Evolutionary conservation across 2,888 invertebrate genomes (phyloP), one percentile per base, ranked within the genome.

Genomic region (Oscheius myriophilus): DNA sequence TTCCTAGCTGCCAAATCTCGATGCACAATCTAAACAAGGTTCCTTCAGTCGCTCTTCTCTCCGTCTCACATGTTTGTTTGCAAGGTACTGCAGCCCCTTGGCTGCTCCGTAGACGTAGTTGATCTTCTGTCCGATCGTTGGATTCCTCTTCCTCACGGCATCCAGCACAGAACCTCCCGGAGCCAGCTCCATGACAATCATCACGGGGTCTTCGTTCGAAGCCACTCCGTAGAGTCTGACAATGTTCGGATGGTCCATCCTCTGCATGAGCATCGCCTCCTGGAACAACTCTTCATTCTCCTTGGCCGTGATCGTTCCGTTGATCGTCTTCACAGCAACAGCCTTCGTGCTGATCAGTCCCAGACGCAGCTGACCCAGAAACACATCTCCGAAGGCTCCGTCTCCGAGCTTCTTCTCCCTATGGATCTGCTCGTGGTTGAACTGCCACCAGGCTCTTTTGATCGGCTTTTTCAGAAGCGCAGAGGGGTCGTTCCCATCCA

Each of bases 331-430:
- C 21, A 73, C 63, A 16, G 73, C 73, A 14, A 71, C 71, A n/a
- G 69, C 51, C 7, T 26, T 18, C 16, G 51, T 52, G 14, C 45
- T 54, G 53, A 73, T 41, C 6, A 71, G 43, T 0, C 73, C 71
- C 9, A 42, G 33, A 18, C 67, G 65, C 41, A 73, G 25, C 16
- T 49, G 54, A n/a, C 73, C 67, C 18, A 61, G 42, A 57, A 62
- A 71, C 16, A 73, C 73, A 43, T 73, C 71, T 2, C 71, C 71
- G 45, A 73, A 73, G 16, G 73, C 73, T 39, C 73, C 73, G n/a
- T 58, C 51, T 0, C 73, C 73, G 14, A 73, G 23, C n/a, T 51
- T 59, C 46, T 61, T 55, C 52, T 25, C 42, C 18, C 69, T 46
- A 9, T 55, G 16, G 49, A 71, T 33, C 39, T 69, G 69, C 45